Evolutionary conservation across 2,888 invertebrate genomes (phyloP).

Genomic region (Parochlus steinenii): DNA sequence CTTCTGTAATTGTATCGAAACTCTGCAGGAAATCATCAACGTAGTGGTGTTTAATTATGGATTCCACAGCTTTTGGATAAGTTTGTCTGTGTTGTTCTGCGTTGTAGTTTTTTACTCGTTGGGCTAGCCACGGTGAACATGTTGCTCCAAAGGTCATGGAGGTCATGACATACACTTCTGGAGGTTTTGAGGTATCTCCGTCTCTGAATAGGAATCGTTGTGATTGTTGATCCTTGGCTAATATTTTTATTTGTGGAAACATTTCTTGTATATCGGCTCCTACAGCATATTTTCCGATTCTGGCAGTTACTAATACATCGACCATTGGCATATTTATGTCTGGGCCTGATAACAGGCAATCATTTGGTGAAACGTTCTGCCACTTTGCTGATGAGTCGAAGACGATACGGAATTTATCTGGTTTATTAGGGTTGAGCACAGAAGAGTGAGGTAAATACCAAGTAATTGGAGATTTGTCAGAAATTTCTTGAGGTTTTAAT

Average conservation of each 20-base stretch:
- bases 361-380: background rate
- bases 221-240: background rate
- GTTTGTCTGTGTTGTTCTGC: background rate
- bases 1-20: background rate
- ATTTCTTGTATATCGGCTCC: background rate
- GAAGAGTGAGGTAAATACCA: too few relatives aligned
- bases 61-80: background rate
- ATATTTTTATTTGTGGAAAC: background rate
- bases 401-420: conserved; percentile 1
- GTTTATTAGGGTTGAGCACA: too few relatives aligned
- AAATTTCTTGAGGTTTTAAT: too few relatives aligned
- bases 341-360: background rate
- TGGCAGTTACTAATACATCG: background rate
- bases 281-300: background rate
- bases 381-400: background rate
- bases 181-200: background rate
- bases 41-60: background rate
- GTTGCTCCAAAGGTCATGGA: conserved; percentile 2
- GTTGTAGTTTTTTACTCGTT: background rate
- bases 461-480: too few relatives aligned
- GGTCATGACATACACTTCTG: background rate
- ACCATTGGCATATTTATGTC: background rate
- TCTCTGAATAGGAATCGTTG: background rate
- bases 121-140: background rate
- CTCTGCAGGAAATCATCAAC: background rate